These are phyloP conservation scores for Sebastes hubbsi DNA, from an alignment of 2,797 vertebrate species.

Conservation along the genomic window DNA sequence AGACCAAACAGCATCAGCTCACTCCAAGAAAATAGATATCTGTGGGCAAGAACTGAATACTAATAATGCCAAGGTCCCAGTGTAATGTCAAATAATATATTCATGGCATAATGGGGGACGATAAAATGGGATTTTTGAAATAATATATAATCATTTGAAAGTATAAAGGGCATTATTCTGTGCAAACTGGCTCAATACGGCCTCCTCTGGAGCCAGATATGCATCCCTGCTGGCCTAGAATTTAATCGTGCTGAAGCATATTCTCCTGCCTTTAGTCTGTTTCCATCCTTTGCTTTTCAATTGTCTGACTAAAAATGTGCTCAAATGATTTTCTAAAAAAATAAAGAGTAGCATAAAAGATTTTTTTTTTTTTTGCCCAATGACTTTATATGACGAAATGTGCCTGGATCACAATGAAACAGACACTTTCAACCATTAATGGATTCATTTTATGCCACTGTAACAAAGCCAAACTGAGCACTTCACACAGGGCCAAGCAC, in stretches of 20 bases:
- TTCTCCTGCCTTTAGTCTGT: background rate
- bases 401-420: background rate
- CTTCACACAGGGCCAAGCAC: background rate
- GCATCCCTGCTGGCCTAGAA: background rate
- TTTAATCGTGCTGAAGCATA: constrained; percentile 1
- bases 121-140: background rate
- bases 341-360: background rate
- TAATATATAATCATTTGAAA: constrained; percentile 9
- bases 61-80: constrained; percentile 28
- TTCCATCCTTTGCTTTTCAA: background rate
- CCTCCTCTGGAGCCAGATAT: background rate
- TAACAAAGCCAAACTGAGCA: background rate
- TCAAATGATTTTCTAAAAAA: background rate
- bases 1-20: constrained; percentile 6
- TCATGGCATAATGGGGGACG: background rate
- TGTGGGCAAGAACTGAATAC: constrained; percentile 42
- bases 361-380: background rate
- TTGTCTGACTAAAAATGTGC: background rate
- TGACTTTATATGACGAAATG: background rate
- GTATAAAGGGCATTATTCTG: constrained; percentile 2
- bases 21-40: constrained; percentile 15
- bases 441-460: background rate
- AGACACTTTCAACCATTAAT: background rate
- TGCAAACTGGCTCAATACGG: background rate
- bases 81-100: constrained; percentile 30